Evolutionary conservation across 2,888 invertebrate genomes (phyloP).

Genomic region (Torymus aiolomorphi): DNA sequence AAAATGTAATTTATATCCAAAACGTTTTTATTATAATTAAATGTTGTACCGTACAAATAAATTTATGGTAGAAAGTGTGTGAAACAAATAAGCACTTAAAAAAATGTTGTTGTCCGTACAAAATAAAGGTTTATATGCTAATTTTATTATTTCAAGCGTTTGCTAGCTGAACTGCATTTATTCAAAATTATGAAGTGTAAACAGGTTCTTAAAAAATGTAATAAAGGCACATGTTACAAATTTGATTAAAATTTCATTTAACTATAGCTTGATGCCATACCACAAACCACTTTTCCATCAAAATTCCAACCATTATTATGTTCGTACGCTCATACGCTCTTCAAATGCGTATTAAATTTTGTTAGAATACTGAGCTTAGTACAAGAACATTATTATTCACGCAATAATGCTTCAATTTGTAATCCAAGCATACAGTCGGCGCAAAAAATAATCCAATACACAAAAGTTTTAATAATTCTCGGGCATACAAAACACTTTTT

Average conservation of each 20-base stretch:
- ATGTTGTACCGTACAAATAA: too few species aligned
- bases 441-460: conserved; percentile 21
- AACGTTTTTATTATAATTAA: too few species aligned
- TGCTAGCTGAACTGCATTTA: not conserved
- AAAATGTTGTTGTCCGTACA: conserved; percentile 8
- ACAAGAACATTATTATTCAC: too few species aligned
- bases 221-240: not conserved
- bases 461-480: conserved; percentile 35
- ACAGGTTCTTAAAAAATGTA: conserved; percentile 17
- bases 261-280: not conserved
- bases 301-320: too few species aligned
- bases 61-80: too few species aligned
- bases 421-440: not conserved
- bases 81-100: too few species aligned
- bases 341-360: too few species aligned
- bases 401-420: not conserved
- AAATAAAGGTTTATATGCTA: not conserved
- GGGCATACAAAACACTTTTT: conserved; percentile 28
- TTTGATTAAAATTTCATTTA: too few species aligned
- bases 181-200: conserved; percentile 20
- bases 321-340: too few species aligned
- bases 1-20: too few species aligned
- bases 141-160: too few species aligned
- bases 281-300: not conserved
- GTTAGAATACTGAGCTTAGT: too few species aligned